phyloP scores from a whole-genome alignment of 1,140 invertebrate genomes.

The Battus philenor region DNA sequence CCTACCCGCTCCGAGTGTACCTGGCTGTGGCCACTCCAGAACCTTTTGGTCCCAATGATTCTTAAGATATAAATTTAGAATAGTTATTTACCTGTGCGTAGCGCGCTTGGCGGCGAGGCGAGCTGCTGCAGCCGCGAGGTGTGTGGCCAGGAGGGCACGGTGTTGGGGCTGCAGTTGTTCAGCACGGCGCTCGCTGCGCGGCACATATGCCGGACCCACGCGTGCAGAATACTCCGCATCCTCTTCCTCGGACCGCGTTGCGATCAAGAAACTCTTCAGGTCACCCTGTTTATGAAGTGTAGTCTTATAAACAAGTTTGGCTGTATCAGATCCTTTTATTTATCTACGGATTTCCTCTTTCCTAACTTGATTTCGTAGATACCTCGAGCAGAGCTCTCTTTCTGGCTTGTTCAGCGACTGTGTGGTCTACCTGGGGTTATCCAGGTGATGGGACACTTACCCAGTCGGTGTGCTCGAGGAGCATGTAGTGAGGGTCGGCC shows the following conservation, averaged over 20 bases:
- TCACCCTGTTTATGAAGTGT: conserved; percentile 82
- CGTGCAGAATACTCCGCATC: conserved; percentile 59
- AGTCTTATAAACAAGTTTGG: too few relatives aligned
- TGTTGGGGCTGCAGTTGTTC: conserved; percentile 83
- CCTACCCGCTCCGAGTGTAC: too few relatives aligned
- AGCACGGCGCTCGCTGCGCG: conserved; percentile 37
- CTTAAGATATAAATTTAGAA: too few relatives aligned
- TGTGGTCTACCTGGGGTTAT: too few relatives aligned
- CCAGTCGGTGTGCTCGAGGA: conserved; percentile 95
- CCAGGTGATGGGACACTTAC: too few relatives aligned
- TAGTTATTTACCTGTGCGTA: conserved; percentile 84
- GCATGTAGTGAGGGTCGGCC: conserved; percentile 90
- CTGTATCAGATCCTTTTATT: too few relatives aligned
- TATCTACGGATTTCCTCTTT: too few relatives aligned
- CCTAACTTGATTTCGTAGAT: too few relatives aligned
- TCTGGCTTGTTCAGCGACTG: too few relatives aligned
- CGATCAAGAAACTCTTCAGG: conserved; percentile 93
- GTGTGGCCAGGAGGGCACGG: conserved; percentile 83
- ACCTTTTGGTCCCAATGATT: too few relatives aligned
- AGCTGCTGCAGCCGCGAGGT: conserved; percentile 91
- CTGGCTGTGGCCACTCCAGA: too few relatives aligned
- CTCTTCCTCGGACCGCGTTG: conserved; percentile 79
- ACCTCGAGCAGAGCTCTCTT: neutral
- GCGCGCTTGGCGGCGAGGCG: conserved; percentile 85
- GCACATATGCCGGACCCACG: conserved; percentile 44